A percentile compares a stretch with the other conserved stretches of the same genome.
Evolutionary conservation across 2,113 vertebrate species (phyloP).

Genomic region (Puffinus mauretanicus): DNA sequence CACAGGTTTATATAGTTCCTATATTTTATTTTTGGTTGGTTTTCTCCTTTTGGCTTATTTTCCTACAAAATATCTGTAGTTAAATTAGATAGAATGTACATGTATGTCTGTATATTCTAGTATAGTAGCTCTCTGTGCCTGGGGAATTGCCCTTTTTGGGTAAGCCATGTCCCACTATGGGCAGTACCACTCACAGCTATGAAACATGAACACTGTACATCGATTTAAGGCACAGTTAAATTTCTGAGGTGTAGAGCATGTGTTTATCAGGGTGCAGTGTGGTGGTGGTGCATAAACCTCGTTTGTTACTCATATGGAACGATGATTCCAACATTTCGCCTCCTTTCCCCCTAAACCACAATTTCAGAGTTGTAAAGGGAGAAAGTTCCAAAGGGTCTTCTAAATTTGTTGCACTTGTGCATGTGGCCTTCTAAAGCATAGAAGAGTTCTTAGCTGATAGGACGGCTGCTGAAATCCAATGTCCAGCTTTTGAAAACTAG

Average conservation of each 20-base stretch:
- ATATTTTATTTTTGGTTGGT: background rate
- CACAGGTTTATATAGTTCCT: constrained; percentile 77
- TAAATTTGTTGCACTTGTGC: background rate
- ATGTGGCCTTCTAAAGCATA: background rate
- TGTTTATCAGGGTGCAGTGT: background rate
- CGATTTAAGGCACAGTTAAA: background rate
- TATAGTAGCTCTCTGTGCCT: background rate
- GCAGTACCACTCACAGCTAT: background rate
- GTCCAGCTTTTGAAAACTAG: background rate
- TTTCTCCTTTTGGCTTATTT: background rate
- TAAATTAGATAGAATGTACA: background rate
- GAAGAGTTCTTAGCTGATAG: background rate
- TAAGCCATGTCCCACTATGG: accelerated
- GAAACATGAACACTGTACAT: background rate
- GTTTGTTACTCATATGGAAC: background rate
- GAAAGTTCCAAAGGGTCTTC: background rate
- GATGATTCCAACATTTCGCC: background rate
- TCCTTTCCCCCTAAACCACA: background rate
- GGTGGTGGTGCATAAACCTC: background rate
- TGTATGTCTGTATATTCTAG: accelerated
- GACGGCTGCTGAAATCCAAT: background rate
- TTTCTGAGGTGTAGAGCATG: background rate
- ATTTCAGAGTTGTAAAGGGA: background rate
- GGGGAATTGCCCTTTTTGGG: background rate
- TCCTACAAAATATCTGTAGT: background rate